Evolutionary conservation across 1,140 invertebrate genomes (phyloP), one percentile per base, ranked within the genome.

Genomic region (Cherax quadricarinatus): DNA sequence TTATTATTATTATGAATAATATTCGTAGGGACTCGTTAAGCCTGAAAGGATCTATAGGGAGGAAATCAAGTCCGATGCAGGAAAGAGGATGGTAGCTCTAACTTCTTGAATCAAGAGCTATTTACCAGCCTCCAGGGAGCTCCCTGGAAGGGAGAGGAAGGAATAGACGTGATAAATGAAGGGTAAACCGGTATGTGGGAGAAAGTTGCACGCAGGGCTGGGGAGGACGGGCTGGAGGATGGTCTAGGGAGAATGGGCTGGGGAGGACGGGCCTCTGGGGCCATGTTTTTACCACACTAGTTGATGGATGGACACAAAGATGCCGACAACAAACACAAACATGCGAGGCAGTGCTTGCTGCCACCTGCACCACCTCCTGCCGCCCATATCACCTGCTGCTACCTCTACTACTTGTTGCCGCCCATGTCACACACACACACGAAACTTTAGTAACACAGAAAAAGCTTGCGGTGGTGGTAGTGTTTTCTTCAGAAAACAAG

Each of bases 321-420:
- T 75, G 24, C 70, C 70, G 70, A 75, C 70, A 21, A 75, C n/a
- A 75, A 30, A 75, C 70, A 75, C 24, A 75, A 75, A 75, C 70
- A 30, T 18, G 70, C 24, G 70, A 30, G 21, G 9, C 30, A 41
- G 70, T 75, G 70, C 70, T 75, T 75, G 70, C 24, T 75, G n/a
- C 53, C 53, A 6, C 9, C 21, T 2, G 5, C 66, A 57, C 53
- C 53, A 57, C 53, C 53, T 9, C 53, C 53, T 57, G 53, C 53
- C 53, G 53, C 53, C 53, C 53, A 57, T 12, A 57, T 12, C 53
- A 57, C 53, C 53, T 57, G 53, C 53, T 14, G 53, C 30, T 41
- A 41, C 53, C 53, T 14, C 4, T 14, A 57, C 53, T 14, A 57
- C 53, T 14, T 57, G 53, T 41, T 41, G 30, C 30, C 2, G 30